phyloP scores from a whole-genome alignment of 2,113 vertebrate species.

The Megaceryle maxima region DNA sequence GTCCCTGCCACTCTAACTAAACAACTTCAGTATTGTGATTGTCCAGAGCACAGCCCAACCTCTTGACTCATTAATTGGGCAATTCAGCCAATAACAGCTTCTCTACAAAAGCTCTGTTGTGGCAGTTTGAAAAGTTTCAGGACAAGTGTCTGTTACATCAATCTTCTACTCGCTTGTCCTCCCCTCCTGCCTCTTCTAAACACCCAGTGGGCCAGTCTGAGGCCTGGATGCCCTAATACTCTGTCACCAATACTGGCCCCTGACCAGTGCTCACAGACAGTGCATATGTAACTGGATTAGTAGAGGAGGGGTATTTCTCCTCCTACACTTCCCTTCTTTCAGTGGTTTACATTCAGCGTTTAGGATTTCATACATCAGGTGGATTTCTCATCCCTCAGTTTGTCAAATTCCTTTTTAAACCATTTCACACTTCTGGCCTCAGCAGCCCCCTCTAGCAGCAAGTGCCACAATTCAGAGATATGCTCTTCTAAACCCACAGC shows the following conservation, averaged over 20 bases:
- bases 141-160: background rate
- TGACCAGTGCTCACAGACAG: background rate
- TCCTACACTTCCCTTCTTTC: background rate
- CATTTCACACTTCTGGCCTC: background rate
- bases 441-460: background rate
- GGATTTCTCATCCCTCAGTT: background rate
- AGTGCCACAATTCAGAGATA: background rate
- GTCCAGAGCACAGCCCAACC: background rate
- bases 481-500: background rate
- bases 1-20: background rate
- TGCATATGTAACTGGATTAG: rapidly evolving
- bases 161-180: background rate
- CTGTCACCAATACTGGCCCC: background rate
- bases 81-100: background rate
- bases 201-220: background rate
- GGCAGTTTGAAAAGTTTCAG: background rate
- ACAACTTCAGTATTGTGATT: background rate
- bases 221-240: background rate
- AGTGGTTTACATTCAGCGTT: background rate
- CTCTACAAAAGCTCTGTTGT: background rate
- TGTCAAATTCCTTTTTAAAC: background rate
- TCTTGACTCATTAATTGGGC: background rate
- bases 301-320: background rate
- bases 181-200: background rate
- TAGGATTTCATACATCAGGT: background rate